Conservation (phyloP, 2,113 vertebrate genomes). For the Microtus pennsylvanicus region DNA sequence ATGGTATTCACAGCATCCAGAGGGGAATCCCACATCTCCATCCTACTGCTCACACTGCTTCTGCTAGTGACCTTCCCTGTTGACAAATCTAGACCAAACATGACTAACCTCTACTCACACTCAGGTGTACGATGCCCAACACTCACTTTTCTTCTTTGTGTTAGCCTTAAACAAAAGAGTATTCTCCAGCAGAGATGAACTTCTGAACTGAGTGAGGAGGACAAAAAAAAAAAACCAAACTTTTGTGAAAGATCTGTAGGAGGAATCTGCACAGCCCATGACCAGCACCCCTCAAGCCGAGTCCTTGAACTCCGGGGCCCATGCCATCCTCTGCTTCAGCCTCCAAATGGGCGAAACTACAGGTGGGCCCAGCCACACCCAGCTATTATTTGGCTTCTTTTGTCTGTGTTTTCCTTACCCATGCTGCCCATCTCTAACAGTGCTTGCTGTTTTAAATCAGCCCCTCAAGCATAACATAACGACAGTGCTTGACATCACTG, state of each 20-base stretch:
- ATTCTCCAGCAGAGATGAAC: background rate
- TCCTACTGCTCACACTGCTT: background rate
- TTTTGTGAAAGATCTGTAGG: background rate
- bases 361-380: background rate
- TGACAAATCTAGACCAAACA: background rate
- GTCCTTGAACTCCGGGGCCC: background rate
- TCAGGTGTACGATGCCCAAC: fast-evolving
- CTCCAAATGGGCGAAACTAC: background rate
- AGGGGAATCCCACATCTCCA: too few relatives aligned
- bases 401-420: background rate
- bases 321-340: background rate
- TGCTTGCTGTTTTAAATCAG: background rate
- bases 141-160: background rate
- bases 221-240: too few relatives aligned
- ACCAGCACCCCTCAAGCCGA: fast-evolving
- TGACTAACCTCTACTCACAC: too few relatives aligned
- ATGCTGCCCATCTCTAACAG: background rate
- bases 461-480: background rate
- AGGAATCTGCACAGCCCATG: background rate
- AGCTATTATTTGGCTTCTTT: background rate
- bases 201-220: background rate
- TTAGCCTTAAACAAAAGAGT: background rate
- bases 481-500: background rate
- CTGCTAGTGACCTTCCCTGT: fast-evolving
- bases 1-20: too few relatives aligned